Evolutionary conservation across 2,888 invertebrate species (phyloP).

Genomic region (Villa cingulata): DNA sequence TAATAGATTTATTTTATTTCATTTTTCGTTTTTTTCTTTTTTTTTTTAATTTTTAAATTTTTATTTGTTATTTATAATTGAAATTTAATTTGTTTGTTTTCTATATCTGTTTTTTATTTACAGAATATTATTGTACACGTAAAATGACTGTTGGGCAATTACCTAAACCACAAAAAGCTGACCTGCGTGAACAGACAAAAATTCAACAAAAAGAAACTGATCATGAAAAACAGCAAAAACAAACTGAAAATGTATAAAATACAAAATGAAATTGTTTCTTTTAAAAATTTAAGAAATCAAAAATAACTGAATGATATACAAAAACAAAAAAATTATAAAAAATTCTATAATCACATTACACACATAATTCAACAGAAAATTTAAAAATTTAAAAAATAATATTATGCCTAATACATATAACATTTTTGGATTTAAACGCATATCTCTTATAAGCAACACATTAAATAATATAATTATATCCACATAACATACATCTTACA

Average conservation of each 20-base stretch:
- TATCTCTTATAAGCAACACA: too few species aligned
- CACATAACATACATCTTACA: too few species aligned
- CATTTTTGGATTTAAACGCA: too few species aligned
- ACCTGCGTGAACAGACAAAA: not conserved
- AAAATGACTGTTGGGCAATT: constrained; percentile 7
- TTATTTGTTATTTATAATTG: too few species aligned
- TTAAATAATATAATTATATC: too few species aligned
- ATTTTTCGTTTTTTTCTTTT: too few species aligned
- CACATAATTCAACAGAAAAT: not conserved
- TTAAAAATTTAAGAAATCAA: not conserved
- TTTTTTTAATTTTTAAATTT: too few species aligned
- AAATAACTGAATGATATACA: not conserved
- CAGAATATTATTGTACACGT: constrained; percentile 3
- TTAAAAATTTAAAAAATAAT: too few species aligned
- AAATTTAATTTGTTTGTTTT: not conserved
- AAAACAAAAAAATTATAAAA: not conserved
- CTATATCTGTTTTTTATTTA: not conserved
- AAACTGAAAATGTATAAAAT: not conserved
- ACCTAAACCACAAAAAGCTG: constrained; percentile 6
- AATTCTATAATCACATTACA: not conserved
- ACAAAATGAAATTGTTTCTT: not conserved
- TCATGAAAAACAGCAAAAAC: not conserved
- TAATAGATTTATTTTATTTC: too few species aligned
- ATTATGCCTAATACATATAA: too few species aligned
- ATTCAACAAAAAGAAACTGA: not conserved